Base-by-base conservation (phyloP, 2,113 vertebrate species). In the Vulpes vulpes region DNA sequence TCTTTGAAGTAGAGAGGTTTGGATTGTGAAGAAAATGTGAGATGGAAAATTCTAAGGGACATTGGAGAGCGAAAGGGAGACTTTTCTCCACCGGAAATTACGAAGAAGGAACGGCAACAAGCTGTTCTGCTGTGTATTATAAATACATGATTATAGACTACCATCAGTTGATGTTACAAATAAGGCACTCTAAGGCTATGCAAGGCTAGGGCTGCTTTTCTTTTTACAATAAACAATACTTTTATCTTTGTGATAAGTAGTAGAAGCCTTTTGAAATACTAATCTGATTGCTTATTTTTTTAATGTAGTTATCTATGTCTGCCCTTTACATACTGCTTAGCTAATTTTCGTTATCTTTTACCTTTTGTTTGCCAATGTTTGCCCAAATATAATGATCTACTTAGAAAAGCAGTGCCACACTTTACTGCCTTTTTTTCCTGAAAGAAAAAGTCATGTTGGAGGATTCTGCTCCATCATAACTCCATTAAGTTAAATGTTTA, bases 211-310 rank as follows among this genome's bases (percentile, higher is more conserved):
- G 3, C 73, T 82, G 43, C 22, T 93, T 95, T 74, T 86, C 57
- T 74, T 82, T 85, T 65, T 81, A 25, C 95, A 95, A 53, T 92
- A 85, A 90, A 17, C 5, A 30, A 64, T 57, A 43, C 16, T 96
- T 95, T 96, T 94, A 94, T 95, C 80, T 97, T 91, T 87, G 22
- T 71, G 67, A 73, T 96, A 95, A 89, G 67, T 89, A 85, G 59
- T 82, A 85, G 20, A n/a, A 38, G 4, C 43, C 19, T 91, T 97
- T 87, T 67, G 60, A 84, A 92, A 69, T 74, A 89, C 57, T 91
- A 80, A 79, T 89, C 55, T 87, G 30, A 53, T 87, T 89, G 38
- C 51, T 67, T 80, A 32, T 82, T 92, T 91, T 83, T 35, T 96
- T 84, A 57, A 11, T 74, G 19, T 71, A 25, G 22, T 55, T 94